phyloP scores from a whole-genome alignment of 2,888 invertebrate species.

The Cyaniris semiargus region DNA sequence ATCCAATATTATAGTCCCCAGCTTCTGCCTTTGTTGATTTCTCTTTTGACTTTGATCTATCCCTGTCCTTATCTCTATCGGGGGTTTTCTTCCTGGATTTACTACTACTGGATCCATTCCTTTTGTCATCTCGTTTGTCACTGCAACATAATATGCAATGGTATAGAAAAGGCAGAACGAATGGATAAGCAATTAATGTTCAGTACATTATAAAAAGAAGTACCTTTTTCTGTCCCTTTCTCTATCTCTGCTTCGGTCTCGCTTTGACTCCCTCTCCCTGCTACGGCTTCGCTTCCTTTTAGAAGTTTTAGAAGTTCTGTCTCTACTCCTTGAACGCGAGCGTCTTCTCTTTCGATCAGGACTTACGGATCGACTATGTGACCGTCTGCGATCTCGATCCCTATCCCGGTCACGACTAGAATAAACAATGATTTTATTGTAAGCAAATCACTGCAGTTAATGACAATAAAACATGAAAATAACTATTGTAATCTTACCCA shows the following conservation, averaged over 20 bases:
- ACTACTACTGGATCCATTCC: constrained; percentile 79
- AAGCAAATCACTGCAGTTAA: neutral
- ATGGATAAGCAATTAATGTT: neutral
- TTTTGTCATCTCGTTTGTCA: constrained; percentile 84
- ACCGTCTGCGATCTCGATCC: constrained; percentile 77
- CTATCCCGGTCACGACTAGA: constrained; percentile 68
- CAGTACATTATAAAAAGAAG: constrained; percentile 13
- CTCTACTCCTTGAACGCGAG: constrained; percentile 81
- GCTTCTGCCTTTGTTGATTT: constrained; percentile 80
- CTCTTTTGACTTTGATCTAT: constrained; percentile 80
- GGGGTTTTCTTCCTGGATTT: constrained; percentile 79
- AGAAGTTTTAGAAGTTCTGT: constrained; percentile 80
- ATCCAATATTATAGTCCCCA: constrained; percentile 85
- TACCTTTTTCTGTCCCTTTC: constrained; percentile 71
- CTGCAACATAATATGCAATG: constrained; percentile 46
- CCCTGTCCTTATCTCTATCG: constrained; percentile 66
- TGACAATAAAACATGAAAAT: neutral
- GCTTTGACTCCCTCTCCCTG: constrained; percentile 82
- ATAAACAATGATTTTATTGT: neutral
- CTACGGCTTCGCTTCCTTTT: constrained; percentile 85
- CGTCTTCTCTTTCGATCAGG: constrained; percentile 80
- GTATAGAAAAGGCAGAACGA: neutral
- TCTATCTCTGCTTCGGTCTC: constrained; percentile 76
- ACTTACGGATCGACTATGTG: constrained; percentile 80
- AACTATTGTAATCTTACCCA: constrained; percentile 56